Conservation (phyloP, 2,888 invertebrate genomes). For the Pyrrhosoma nymphula region DNA sequence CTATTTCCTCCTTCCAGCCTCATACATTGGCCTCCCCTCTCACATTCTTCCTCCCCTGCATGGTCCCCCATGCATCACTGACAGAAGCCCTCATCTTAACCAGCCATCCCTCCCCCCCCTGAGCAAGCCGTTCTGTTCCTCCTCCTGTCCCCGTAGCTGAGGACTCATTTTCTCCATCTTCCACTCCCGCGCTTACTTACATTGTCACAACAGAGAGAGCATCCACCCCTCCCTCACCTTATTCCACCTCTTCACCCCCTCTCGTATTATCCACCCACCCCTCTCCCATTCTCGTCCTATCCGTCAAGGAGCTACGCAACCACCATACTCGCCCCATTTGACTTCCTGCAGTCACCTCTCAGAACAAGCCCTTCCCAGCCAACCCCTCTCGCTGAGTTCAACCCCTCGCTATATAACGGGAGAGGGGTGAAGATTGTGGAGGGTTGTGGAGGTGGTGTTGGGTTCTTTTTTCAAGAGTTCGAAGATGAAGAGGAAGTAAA, state of each 20-base stretch:
- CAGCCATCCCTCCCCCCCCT: not conserved
- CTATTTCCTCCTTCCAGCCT: not conserved
- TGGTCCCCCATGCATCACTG: not conserved
- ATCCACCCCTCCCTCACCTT: no score
- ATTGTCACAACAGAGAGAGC: not conserved
- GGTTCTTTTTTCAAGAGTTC: constrained; percentile 13
- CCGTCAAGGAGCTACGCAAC: not conserved
- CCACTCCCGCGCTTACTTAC: not conserved
- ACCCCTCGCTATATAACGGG: not conserved
- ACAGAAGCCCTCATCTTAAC: not conserved
- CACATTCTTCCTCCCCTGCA: not conserved
- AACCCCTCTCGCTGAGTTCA: not conserved
- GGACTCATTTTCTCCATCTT: constrained; percentile 9
- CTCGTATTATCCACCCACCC: not conserved
- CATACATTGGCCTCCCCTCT: no score
- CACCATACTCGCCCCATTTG: not conserved
- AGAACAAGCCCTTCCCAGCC: not conserved
- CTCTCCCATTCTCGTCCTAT: not conserved
- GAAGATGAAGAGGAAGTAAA: constrained; percentile 28
- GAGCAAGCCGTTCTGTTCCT: not conserved
- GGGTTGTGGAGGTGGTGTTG: not conserved
- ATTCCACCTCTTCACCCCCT: not conserved
- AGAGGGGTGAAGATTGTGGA: not conserved
- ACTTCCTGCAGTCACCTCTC: not conserved
- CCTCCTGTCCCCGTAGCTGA: not conserved